Evolutionary conservation across 2,797 vertebrate species (phyloP).

Genomic region (Gymnoscopelus braueri): DNA sequence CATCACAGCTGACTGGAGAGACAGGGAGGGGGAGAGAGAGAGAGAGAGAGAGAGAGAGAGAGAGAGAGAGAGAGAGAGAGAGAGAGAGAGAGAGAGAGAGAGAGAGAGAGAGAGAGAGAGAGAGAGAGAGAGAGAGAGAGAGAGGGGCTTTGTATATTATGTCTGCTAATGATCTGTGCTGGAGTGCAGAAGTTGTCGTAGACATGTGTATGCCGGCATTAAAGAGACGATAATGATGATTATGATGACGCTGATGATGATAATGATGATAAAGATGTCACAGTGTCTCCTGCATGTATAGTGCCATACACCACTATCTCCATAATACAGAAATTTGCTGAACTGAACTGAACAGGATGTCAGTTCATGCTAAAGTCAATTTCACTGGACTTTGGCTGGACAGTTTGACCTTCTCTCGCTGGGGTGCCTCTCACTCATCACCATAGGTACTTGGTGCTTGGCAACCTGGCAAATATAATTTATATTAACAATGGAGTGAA

Average conservation of each 20-base stretch:
- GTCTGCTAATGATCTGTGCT: too few species aligned
- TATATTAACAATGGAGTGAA: slow-evolving; percentile 34
- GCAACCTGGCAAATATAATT: slow-evolving; percentile 50
- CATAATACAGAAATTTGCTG: slow-evolving; percentile 20
- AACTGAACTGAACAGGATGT: slow-evolving; percentile 8
- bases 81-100: too few species aligned
- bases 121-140: neutral
- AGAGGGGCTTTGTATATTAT: neutral
- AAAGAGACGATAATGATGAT: too few species aligned
- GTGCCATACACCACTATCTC: slow-evolving; percentile 7
- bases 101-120: neutral
- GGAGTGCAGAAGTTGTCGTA: too few species aligned
- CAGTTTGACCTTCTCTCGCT: slow-evolving; percentile 70
- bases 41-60: neutral
- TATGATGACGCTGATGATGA: slow-evolving; percentile 19
- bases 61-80: neutral
- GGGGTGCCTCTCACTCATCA: slow-evolving; percentile 52
- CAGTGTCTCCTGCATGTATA: slow-evolving; percentile 25
- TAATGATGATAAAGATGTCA: slow-evolving; percentile 42
- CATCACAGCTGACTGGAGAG: slow-evolving; percentile 5
- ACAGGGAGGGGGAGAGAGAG: neutral
- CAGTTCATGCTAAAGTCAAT: slow-evolving; percentile 29
- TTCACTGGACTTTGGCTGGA: slow-evolving; percentile 51
- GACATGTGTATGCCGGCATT: too few species aligned
- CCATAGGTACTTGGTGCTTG: slow-evolving; percentile 53